phyloP scores from a whole-genome alignment of 2,113 vertebrate species.

The Melanocharis versteri region DNA sequence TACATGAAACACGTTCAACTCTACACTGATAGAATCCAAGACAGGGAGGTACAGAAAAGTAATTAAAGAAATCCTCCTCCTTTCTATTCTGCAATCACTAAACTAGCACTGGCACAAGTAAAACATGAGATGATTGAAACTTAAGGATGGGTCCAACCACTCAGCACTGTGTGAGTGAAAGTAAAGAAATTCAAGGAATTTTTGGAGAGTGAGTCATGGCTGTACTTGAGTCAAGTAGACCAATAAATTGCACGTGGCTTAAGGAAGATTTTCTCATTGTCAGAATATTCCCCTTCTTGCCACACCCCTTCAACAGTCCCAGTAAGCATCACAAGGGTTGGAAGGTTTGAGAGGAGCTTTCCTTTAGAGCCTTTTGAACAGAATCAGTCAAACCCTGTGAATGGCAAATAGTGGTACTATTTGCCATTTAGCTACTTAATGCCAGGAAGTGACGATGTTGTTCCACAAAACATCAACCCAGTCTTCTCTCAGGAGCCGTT shows the following conservation, averaged over 20 bases:
- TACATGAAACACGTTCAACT: background rate
- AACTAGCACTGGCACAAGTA: background rate
- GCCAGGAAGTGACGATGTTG: background rate
- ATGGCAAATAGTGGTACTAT: background rate
- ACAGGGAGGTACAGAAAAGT: background rate
- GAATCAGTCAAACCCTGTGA: background rate
- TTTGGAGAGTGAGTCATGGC: background rate
- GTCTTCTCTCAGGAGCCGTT: accelerated
- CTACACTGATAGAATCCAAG: background rate
- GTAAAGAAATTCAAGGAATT: background rate
- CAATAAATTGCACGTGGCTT: background rate
- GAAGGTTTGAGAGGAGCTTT: background rate
- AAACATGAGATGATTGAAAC: background rate
- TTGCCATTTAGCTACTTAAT: background rate
- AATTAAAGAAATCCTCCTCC: background rate
- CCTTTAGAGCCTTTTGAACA: background rate
- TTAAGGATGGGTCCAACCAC: background rate
- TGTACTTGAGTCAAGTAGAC: background rate
- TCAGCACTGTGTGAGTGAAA: background rate
- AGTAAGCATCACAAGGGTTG: background rate
- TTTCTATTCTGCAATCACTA: background rate
- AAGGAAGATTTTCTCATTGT: background rate
- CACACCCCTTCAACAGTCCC: background rate
- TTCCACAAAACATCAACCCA: background rate
- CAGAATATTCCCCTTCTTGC: background rate